phyloP scores from a whole-genome alignment of 2,113 vertebrate genomes.

The Haemorhous mexicanus region DNA sequence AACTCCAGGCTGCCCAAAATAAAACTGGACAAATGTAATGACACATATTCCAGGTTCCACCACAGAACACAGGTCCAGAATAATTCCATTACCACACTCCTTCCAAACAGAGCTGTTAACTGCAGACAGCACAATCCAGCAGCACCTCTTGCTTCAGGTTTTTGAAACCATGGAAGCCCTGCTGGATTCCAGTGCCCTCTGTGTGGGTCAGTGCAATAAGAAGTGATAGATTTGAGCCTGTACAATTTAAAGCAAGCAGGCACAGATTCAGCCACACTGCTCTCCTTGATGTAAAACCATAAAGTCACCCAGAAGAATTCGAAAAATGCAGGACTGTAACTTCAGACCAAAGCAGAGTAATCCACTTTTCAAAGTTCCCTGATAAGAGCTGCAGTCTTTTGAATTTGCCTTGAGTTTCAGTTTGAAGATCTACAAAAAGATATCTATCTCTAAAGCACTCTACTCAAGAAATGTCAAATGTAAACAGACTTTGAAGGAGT shows the following conservation, averaged over 20 bases:
- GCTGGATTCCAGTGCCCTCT: background rate
- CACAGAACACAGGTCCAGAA: background rate
- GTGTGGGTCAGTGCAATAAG: background rate
- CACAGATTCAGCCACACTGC: background rate
- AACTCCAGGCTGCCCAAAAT: background rate
- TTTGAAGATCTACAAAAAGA: conserved; percentile 63
- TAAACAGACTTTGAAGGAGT: conserved; percentile 62
- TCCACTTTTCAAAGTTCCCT: conserved; percentile 54
- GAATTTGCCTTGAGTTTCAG: conserved; percentile 46
- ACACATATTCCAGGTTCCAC: background rate
- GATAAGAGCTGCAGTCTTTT: conserved; percentile 55
- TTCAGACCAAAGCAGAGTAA: conserved; percentile 51
- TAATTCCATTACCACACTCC: background rate
- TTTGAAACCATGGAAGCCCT: background rate
- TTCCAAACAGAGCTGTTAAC: background rate
- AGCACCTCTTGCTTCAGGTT: background rate
- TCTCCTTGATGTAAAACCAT: background rate
- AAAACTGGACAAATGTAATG: background rate
- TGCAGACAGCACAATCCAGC: background rate
- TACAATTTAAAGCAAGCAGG: background rate
- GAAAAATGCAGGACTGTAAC: conserved; percentile 12
- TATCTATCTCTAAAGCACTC: conserved; percentile 33
- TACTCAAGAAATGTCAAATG: conserved; percentile 47
- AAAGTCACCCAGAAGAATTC: conserved; percentile 13
- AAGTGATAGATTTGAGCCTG: background rate